A percentile compares a stretch with the other conserved stretches of the same genome.
Conservation (phyloP, 1,140 invertebrate genomes). For the Muscidifurax raptorellus region DNA sequence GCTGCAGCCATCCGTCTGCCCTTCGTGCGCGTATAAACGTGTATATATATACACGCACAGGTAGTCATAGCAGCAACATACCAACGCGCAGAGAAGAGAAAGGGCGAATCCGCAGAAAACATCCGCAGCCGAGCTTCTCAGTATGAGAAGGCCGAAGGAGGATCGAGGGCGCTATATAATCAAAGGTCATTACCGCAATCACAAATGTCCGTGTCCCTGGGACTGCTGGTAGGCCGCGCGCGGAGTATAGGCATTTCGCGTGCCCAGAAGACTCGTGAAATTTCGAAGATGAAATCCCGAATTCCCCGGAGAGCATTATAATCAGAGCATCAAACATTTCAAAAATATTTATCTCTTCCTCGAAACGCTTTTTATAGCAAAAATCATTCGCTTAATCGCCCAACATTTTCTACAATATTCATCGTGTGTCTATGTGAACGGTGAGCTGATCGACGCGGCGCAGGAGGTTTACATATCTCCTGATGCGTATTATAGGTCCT, state of each 20-base stretch:
- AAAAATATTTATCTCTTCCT: background rate
- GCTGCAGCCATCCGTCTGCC: no score
- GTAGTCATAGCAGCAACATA: background rate
- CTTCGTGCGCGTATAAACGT: no score
- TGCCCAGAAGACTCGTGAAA: background rate
- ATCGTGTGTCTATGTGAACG: no score
- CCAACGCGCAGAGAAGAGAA: background rate
- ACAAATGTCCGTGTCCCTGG: conserved; percentile 59
- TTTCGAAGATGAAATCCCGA: background rate
- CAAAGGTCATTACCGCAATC: conserved; percentile 59
- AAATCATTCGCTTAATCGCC: no score
- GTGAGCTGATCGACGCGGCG: no score
- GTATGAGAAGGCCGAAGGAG: background rate
- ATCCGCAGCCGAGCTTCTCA: conserved; percentile 33
- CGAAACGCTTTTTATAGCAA: no score
- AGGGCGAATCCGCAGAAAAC: background rate
- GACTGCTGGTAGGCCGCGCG: background rate
- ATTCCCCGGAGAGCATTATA: no score
- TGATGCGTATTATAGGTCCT: no score
- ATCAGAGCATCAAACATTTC: no score
- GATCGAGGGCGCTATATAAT: conserved; percentile 55
- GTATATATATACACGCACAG: no score
- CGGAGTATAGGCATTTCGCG: background rate
- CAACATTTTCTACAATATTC: no score
- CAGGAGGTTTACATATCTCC: no score